phyloP scores from a whole-genome alignment of 2,797 vertebrate genomes.

The Remorina albescens region DNA sequence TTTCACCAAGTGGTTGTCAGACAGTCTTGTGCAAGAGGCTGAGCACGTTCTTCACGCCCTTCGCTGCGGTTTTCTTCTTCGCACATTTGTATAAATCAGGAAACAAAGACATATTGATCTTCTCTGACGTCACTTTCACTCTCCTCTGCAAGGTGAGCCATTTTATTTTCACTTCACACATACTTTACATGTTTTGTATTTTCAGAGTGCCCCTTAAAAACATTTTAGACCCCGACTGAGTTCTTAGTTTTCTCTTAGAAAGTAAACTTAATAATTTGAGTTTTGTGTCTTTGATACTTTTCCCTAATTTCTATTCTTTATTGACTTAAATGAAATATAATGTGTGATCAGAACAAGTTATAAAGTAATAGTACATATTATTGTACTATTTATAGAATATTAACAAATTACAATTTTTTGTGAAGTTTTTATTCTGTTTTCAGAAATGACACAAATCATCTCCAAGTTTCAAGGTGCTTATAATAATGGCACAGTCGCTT shows the following conservation, averaged over 20 bases:
- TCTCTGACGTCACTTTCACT: constrained; percentile 4
- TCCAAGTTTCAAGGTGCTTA: constrained; percentile 22
- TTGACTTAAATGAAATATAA: not conserved
- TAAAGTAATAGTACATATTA: too few species aligned
- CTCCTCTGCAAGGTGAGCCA: constrained; percentile 43
- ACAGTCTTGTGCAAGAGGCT: constrained; percentile 21
- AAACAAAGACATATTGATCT: constrained; percentile 6
- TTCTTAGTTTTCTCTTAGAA: not conserved
- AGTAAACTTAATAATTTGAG: not conserved
- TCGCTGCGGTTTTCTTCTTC: constrained; percentile 14
- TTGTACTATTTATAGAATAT: too few species aligned
- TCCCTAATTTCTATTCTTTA: not conserved
- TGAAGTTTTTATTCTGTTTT: constrained; percentile 26
- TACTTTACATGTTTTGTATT: not conserved
- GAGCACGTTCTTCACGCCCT: not conserved
- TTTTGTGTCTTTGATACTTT: not conserved
- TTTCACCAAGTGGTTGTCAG: constrained; percentile 53
- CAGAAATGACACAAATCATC: constrained; percentile 26
- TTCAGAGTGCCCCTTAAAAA: not conserved
- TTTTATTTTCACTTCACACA: constrained; percentile 7
- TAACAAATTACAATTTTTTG: not conserved
- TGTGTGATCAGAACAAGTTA: not conserved
- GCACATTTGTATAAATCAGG: constrained; percentile 6
- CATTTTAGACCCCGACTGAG: not conserved
- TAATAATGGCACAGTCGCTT: not conserved